Percentiles rank a stretch among this genome's conserved stretches.
Evolutionary conservation across 2,888 invertebrate genomes (phyloP).

Genomic region (Junonia oenone): DNA sequence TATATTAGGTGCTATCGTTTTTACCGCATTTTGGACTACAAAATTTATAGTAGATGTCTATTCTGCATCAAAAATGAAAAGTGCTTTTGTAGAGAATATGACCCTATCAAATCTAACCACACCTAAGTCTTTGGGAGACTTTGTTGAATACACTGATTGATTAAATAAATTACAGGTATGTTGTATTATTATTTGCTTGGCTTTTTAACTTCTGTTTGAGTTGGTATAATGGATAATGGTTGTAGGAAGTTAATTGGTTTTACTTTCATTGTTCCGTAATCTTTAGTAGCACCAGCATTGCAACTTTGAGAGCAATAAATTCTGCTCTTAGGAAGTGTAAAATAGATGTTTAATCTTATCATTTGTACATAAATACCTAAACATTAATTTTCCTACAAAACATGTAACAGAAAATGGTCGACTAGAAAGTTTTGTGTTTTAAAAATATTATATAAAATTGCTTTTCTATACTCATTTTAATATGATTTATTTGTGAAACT

Average conservation of each 20-base stretch:
- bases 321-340: too few species aligned
- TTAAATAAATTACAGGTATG: constrained; percentile 9
- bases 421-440: too few species aligned
- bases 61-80: constrained; percentile 8
- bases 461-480: too few species aligned
- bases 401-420: background rate
- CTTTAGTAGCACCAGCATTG: background rate
- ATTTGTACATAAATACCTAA: background rate
- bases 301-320: background rate
- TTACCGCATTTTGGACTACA: constrained; percentile 50
- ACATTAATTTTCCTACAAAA: background rate
- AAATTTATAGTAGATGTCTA: constrained; percentile 43
- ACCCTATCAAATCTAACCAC: constrained; percentile 12
- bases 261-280: too few species aligned
- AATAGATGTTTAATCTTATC: too few species aligned
- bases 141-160: constrained; percentile 40
- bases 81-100: constrained; percentile 1
- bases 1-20: constrained; percentile 46
- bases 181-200: background rate
- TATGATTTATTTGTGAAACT: too few species aligned
- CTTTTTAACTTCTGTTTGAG: too few species aligned
- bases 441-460: too few species aligned
- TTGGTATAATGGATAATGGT: too few species aligned
- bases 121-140: constrained; percentile 26
- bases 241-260: too few species aligned